Evolutionary conservation across 2,113 vertebrate species (phyloP), one percentile per base, ranked within the genome.

Genomic region (Spheniscus mendiculus): DNA sequence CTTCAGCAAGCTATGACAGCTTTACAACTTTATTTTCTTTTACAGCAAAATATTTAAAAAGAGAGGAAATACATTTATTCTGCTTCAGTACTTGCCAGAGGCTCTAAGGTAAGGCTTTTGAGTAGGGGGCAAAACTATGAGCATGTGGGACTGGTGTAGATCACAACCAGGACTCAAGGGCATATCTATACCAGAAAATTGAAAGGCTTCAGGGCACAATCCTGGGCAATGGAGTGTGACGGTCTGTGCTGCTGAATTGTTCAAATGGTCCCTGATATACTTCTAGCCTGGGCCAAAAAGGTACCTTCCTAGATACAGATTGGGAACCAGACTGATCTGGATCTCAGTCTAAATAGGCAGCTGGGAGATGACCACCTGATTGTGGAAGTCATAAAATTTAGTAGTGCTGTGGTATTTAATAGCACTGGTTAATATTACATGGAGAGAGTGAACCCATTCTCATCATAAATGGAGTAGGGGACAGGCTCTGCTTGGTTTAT

Each of bases 21-120:
- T 65, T 80, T 95, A 42, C 74, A 74, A 59, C 71, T 93, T 85
- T 52, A 89, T 90, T 81, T 92, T 96, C 53, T 82, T 93, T 77
- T 95, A 47, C 58, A 97, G 70, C 58, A 80, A 30, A 55, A 44
- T 47, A 56, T 66, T 66, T 58, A 86, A 91, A 94, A 94, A 93
- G 44, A 93, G 61, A 94, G 45, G 62, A 79, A 78, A 96, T 59
- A 82, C 13, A 32, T 89, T 95, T 86, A 84, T 94, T 93, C 70
- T 66, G 26, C 58, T 90, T 1, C 10, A 59, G 56, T 52, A 27
- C 49, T 81, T 93, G 47, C 56, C 86, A 55, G 44, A 52, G 42
- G 65, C 42, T 67, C 49, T 62, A 40, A 36, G 38, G 63, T 83
- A 66, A 66, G 59, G 18, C 14, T 58, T 76, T 76, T 79, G 42